These are phyloP conservation scores for Chinchilla lanigera DNA, from an alignment of 2,113 vertebrate species.

Conservation along the genomic window DNA sequence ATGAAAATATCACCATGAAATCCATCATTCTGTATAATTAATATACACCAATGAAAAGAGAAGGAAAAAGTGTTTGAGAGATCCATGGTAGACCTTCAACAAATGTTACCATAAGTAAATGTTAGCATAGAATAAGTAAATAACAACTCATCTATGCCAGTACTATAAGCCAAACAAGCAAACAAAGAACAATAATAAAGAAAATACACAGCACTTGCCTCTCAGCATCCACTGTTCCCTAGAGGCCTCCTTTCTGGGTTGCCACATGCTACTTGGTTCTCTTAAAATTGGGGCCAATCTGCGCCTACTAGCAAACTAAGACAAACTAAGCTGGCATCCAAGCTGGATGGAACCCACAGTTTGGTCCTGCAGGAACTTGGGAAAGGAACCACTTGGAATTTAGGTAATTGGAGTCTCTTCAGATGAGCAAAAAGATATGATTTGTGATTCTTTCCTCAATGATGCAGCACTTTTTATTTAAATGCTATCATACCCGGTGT, in stretches of 20 bases:
- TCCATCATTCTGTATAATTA: background rate
- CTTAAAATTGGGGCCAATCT: background rate
- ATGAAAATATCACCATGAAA: background rate
- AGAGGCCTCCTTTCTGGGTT: background rate
- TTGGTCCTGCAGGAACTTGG: background rate
- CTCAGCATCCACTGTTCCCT: background rate
- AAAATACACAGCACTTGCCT: background rate
- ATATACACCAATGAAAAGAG: background rate
- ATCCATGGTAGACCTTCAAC: background rate
- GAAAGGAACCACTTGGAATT: background rate
- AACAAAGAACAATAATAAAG: background rate
- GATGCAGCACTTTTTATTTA: slow-evolving; percentile 75
- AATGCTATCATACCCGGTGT: slow-evolving; percentile 61
- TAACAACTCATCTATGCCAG: background rate
- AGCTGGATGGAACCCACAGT: background rate
- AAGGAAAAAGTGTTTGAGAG: background rate
- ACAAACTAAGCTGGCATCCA: background rate
- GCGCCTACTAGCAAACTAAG: background rate
- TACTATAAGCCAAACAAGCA: background rate
- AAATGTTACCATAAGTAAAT: background rate
- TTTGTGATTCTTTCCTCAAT: slow-evolving; percentile 76
- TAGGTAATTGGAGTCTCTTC: slow-evolving; percentile 72
- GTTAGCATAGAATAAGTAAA: background rate
- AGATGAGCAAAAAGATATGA: slow-evolving; percentile 73
- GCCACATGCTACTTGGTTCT: background rate